These are phyloP conservation scores for Alosa alosa DNA, from an alignment of 2,113 vertebrate species.

Conservation along the genomic window DNA sequence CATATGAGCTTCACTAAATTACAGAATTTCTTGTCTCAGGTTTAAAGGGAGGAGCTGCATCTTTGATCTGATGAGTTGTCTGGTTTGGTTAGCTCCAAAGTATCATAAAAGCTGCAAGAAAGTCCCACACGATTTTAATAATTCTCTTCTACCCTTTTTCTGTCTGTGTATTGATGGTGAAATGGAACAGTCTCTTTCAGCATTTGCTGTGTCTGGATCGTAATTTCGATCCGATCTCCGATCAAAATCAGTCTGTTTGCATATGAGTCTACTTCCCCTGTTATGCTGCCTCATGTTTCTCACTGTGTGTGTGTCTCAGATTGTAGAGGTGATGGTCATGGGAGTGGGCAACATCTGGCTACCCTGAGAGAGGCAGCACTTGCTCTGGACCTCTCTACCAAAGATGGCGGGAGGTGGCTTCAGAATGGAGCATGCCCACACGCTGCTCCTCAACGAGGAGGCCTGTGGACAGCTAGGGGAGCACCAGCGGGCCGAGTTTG, in stretches of 20 bases:
- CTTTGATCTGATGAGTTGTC: not conserved
- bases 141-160: not conserved
- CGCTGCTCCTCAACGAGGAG: slow-evolving; percentile 83
- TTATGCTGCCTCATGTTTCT: no score
- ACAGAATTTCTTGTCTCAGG: not conserved
- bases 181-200: no score
- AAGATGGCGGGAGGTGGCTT: slow-evolving; percentile 32
- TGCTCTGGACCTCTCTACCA: not conserved
- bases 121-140: not conserved
- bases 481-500: slow-evolving; percentile 80
- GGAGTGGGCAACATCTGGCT: not conserved
- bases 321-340: not conserved
- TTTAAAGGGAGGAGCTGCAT: not conserved
- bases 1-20: not conserved
- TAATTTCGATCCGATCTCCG: not conserved
- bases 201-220: no score
- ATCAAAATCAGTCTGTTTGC: not conserved
- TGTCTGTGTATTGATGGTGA: not conserved
- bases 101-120: not conserved
- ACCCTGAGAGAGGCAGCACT: not conserved
- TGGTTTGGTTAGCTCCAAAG: not conserved
- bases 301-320: not conserved
- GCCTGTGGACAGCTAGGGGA: slow-evolving; percentile 71
- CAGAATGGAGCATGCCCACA: slow-evolving; percentile 83
- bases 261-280: not conserved